These are phyloP conservation scores for Metridium senile DNA, from an alignment of 92 coral and sea anemone genomes.

Conservation along the genomic window DNA sequence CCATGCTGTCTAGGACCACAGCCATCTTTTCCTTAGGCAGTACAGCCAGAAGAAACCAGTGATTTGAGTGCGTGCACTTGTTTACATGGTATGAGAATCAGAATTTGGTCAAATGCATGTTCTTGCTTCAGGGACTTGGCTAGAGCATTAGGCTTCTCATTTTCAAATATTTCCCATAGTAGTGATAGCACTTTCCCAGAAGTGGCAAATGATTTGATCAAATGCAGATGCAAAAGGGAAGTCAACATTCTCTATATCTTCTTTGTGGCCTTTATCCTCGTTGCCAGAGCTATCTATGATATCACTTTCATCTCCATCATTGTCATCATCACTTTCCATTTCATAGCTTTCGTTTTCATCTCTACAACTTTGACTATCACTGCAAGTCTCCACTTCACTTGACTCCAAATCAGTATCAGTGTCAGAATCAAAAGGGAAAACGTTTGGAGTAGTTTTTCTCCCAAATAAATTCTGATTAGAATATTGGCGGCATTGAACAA, in stretches of 20 bases:
- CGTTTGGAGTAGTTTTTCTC: neutral
- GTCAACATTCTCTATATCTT: conserved; percentile 1
- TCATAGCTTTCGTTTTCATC: conserved; percentile 15
- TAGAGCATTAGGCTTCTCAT: neutral
- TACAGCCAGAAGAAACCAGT: conserved; percentile 47
- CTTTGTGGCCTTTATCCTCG: conserved; percentile 6
- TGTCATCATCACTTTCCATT: neutral
- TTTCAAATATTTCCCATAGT: neutral
- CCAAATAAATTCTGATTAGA: conserved; percentile 15
- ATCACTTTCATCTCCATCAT: conserved; percentile 14
- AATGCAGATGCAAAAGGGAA: conserved; percentile 25
- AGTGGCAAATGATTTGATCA: neutral
- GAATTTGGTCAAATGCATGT: conserved; percentile 21
- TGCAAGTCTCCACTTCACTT: neutral
- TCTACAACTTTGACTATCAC: conserved; percentile 21
- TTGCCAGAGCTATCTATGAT: conserved; percentile 11
- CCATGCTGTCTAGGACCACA: conserved; percentile 36
- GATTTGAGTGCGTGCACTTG: conserved; percentile 6
- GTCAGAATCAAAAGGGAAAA: conserved; percentile 3
- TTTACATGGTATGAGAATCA: neutral
- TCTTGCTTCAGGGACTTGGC: conserved; percentile 14
- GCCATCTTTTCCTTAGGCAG: conserved; percentile 36
- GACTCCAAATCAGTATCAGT: neutral
- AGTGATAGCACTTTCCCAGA: neutral
- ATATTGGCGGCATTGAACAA: conserved; percentile 11